Base-by-base conservation (phyloP, 2,888 invertebrate genomes). In the Tetragonula carbonaria region DNA sequence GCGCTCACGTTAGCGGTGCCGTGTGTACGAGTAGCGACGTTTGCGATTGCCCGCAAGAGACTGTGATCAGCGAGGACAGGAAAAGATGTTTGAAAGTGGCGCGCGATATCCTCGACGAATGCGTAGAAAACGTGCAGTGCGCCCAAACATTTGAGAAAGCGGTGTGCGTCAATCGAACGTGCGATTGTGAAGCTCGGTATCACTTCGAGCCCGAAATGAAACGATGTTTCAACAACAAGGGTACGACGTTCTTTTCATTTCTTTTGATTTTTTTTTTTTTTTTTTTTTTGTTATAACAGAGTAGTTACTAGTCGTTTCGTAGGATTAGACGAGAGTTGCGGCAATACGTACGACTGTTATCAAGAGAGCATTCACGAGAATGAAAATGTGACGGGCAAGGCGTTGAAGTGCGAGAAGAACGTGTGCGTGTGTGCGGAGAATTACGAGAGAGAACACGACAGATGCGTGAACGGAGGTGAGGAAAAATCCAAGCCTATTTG, bases 111-210 rank as follows among this genome's bases (percentile, higher is more conserved):
- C n/a, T 65, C 4, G 84, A 84, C 3, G 65, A 78, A 8, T 92
- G 93, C 71, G 33, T 4, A 4, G 91, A 92, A 28, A 57, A 78
- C 8, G 21, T 50, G 0, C 92, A 92, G 38, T 93, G 92, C 72
- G 14, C 63, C 1, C 23, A 57, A 16, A 78, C 78, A 2, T 91
- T 92, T 2, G 6, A 21, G 0, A 23, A 88, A 1, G 65, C 90
- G 4, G 16, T 50, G 11, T 93, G 92, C 72, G 57, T 88, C 14
- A 84, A 88, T 8, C 73, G 82, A 3, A 66, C 4, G 28, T 93
- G 92, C 66, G 79, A 76, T 5, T 93, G 92, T 18, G 28, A 3
- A 0, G n/a, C 68, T 6, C 18, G 57, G 8, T 82, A 86, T 71
- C 92, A 90, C 67, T 92, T 85, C 66, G 90, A 87, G 6, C 0